A percentile compares a stretch with the other conserved stretches of the same genome.
These are phyloP conservation scores for Ichneumoninae sp. DNA, from an alignment of 2,888 invertebrate species.

Conservation along the genomic window DNA sequence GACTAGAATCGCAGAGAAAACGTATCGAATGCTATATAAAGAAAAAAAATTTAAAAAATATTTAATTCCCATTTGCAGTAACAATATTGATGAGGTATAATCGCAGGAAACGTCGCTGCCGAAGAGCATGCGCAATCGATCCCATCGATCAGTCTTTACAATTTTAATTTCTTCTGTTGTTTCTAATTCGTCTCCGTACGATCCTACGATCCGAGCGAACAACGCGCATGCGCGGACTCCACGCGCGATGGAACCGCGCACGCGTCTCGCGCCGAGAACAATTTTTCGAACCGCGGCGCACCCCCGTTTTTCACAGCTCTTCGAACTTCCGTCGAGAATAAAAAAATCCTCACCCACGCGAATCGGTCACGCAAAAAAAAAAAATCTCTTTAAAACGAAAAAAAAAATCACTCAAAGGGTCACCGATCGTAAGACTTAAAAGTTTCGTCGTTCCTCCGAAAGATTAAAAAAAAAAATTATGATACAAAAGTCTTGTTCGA, in stretches of 20 bases:
- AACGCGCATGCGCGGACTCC: slow-evolving; percentile 9
- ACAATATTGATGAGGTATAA: slow-evolving; percentile 22
- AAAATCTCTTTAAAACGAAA: slow-evolving; percentile 15
- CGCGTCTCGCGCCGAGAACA: slow-evolving; percentile 7
- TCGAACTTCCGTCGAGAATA: background rate
- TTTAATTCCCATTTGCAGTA: slow-evolving; percentile 8
- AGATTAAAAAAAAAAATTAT: slow-evolving; percentile 26
- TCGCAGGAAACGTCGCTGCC: slow-evolving; percentile 15
- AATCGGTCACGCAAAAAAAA: slow-evolving; percentile 32
- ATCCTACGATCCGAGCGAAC: slow-evolving; percentile 3
- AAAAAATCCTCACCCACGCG: background rate
- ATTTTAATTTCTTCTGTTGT: background rate
- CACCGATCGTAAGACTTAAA: slow-evolving; percentile 42
- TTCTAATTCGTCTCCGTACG: background rate
- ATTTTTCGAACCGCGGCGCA: background rate
- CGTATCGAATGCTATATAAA: background rate
- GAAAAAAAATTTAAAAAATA: slow-evolving; percentile 8
- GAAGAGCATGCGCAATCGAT: slow-evolving; percentile 25
- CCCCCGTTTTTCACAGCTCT: slow-evolving; percentile 16
- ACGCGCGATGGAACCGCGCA: slow-evolving; percentile 8
- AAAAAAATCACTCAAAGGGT: slow-evolving; percentile 10
- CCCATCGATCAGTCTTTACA: slow-evolving; percentile 47
- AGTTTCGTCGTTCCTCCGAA: background rate
- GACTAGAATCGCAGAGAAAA: background rate
- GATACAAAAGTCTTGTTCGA: slow-evolving; percentile 30